These are phyloP conservation scores for Myotis findleyi DNA, from an alignment of 2,797 vertebrate species.

Conservation along the genomic window DNA sequence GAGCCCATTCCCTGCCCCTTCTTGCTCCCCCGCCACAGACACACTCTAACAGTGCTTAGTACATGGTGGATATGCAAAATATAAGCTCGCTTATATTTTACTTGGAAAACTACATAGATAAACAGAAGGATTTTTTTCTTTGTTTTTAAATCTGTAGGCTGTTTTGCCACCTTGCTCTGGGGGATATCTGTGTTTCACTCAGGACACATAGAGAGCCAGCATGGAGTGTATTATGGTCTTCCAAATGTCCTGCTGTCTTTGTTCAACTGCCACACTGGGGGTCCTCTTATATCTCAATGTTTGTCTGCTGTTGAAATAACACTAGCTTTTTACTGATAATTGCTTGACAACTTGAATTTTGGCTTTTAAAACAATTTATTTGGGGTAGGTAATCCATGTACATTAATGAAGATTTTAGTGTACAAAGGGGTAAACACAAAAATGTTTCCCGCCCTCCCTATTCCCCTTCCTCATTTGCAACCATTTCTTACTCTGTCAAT, in stretches of 20 bases:
- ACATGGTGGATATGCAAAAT: neutral
- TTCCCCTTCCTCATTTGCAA: neutral
- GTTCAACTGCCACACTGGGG: neutral
- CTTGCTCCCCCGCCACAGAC: too few relatives aligned
- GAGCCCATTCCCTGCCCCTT: fast-evolving
- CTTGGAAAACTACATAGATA: neutral
- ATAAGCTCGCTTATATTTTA: neutral
- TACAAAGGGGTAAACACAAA: neutral
- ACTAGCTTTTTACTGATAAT: neutral
- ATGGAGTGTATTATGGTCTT: constrained; percentile 22
- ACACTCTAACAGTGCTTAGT: neutral
- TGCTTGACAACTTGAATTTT: constrained; percentile 53
- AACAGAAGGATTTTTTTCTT: neutral
- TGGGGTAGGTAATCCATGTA: neutral
- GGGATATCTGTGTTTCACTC: constrained; percentile 29
- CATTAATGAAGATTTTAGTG: constrained; percentile 17
- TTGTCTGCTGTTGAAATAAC: constrained; percentile 44
- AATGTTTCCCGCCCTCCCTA: neutral
- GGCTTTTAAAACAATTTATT: neutral
- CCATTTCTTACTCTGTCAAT: neutral
- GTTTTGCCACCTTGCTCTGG: neutral
- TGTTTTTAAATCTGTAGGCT: constrained; percentile 2
- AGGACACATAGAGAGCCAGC: constrained; percentile 25
- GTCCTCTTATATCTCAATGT: neutral
- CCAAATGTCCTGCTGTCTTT: constrained; percentile 55